These are phyloP conservation scores for Orthosia gothica DNA, from an alignment of 2,888 invertebrate species.

Conservation along the genomic window DNA sequence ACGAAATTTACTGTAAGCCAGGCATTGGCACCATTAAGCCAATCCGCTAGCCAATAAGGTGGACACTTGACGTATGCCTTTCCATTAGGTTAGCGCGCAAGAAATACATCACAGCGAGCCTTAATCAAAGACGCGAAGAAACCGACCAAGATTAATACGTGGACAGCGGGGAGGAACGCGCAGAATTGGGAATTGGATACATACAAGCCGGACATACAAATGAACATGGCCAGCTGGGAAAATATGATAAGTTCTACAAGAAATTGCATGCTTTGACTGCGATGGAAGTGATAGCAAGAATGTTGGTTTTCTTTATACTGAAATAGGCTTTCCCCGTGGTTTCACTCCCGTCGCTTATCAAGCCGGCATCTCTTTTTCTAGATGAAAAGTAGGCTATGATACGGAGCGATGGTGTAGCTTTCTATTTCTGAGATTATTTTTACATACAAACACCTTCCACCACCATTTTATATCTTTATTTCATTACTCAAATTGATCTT, in stretches of 20 bases:
- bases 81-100: constrained; percentile 89
- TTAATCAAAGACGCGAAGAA: constrained; percentile 90
- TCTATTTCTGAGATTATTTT: too few species aligned
- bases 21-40: constrained; percentile 86
- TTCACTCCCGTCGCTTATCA: too few species aligned
- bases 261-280: constrained; percentile 21
- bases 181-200: constrained; percentile 78
- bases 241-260: constrained; percentile 63
- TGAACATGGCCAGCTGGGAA: constrained; percentile 72
- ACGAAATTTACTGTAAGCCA: constrained; percentile 81
- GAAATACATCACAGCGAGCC: constrained; percentile 89
- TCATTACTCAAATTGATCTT: too few species aligned
- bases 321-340: not conserved
- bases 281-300: not conserved
- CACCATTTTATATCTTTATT: too few species aligned
- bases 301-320: not conserved
- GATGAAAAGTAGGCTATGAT: too few species aligned
- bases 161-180: constrained; percentile 80
- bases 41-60: constrained; percentile 89
- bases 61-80: constrained; percentile 90
- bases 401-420: too few species aligned
- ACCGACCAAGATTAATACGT: constrained; percentile 88
- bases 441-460: too few species aligned
- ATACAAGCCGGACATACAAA: constrained; percentile 76
- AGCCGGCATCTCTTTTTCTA: too few species aligned